Conservation (phyloP, 2,113 vertebrate species). For the Carettochelys insculpta region DNA sequence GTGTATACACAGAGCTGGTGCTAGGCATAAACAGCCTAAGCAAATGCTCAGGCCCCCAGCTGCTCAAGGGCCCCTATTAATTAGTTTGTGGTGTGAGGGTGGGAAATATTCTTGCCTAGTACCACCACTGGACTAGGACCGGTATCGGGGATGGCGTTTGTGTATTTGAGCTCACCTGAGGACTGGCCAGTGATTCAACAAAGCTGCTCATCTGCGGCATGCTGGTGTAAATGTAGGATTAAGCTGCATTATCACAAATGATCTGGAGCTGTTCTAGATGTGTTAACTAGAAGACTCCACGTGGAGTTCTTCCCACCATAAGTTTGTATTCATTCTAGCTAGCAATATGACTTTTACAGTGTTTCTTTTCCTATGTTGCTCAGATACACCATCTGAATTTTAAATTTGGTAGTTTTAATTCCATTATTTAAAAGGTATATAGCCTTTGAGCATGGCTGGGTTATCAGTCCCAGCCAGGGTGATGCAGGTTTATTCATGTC, state of each 20-base stretch:
- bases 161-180: accelerated
- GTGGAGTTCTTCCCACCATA: background rate
- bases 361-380: background rate
- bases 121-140: background rate
- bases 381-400: background rate
- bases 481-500: background rate
- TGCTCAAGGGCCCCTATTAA: background rate
- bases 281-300: background rate
- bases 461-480: background rate
- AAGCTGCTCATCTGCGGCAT: background rate
- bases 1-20: background rate
- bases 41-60: background rate
- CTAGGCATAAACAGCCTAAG: background rate
- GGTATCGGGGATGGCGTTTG: background rate
- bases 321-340: background rate
- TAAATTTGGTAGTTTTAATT: background rate
- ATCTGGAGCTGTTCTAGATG: background rate
- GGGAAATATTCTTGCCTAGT: background rate
- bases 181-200: background rate
- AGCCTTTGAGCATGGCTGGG: background rate
- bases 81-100: background rate
- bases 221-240: background rate
- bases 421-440: accelerated
- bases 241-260: background rate
- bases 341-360: background rate